Evolutionary conservation across 2,113 vertebrate species (phyloP), one percentile per base, ranked within the genome.

Genomic region (Glaucidium brasilianum): DNA sequence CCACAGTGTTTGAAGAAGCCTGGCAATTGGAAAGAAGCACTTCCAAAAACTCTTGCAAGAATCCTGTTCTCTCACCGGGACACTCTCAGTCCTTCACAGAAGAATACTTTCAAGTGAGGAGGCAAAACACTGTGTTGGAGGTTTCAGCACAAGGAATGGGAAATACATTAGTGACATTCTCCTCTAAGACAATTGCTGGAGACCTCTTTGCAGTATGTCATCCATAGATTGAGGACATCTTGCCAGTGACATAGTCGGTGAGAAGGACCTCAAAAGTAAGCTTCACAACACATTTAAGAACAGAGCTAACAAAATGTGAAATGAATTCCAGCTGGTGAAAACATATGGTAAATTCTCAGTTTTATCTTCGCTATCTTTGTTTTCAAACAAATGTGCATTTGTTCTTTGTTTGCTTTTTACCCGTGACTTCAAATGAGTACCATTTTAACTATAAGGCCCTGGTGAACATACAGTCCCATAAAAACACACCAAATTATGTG

Each of bases 311-410:
- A 97, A 96, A 97, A 96, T 68, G 64, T 72, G 94, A 93, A 97
- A 95, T 96, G 95, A 87, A 94, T 94, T 96, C 93, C 97, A 98
- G 97, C 97, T 97, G 97, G 97, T 97, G 97, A 95, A 97, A 97
- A 94, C 97, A 98, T 97, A 97, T 94, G 95, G 95, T 72, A 76
- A 81, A 96, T 56, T 95, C 95, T 86, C 76, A 85, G 93, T 97
- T 98, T 98, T 98, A 97, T 98, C 97, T 98, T 97, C 88, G 20
- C 68, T 97, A 97, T 97, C 96, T 97, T 94, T 95, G 67, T 97
- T 97, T 97, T 97, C 96, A 98, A 98, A 98, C 94, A 97, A 97
- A 94, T 63, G 90, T 97, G 74, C 96, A 97, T 98, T 98, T 98
- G 97, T 97, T 97, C 97, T 96, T 72, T 5, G 7, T 97, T 96